Evolutionary conservation across 2,797 vertebrate species (phyloP).

Genomic region (Phrynocephalus forsythii): DNA sequence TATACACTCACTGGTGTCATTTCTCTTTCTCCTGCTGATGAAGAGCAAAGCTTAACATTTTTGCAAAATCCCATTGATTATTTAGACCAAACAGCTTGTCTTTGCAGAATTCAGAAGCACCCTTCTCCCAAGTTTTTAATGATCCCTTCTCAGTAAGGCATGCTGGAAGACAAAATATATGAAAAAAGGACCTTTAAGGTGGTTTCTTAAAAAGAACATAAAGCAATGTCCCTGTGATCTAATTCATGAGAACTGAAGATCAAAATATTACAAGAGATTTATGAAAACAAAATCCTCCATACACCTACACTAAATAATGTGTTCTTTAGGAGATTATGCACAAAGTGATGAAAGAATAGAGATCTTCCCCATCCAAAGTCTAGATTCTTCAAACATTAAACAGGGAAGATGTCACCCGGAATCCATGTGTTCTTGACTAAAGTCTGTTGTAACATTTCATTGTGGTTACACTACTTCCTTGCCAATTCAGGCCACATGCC

Average conservation of each 20-base stretch:
- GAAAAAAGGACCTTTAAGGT: slow-evolving; percentile 48
- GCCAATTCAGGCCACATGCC: slow-evolving; percentile 13
- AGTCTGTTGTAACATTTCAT: slow-evolving; percentile 40
- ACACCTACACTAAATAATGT: slow-evolving; percentile 45
- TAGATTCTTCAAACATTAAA: slow-evolving; percentile 45
- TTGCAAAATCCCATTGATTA: slow-evolving; percentile 13
- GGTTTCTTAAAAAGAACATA: slow-evolving; percentile 63
- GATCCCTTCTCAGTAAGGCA: slow-evolving; percentile 1
- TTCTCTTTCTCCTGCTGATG: not conserved
- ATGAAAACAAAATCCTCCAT: slow-evolving; percentile 63
- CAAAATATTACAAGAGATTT: slow-evolving; percentile 58
- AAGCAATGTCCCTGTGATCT: slow-evolving; percentile 60
- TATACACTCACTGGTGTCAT: not conserved
- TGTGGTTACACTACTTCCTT: slow-evolving; percentile 19
- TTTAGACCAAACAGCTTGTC: slow-evolving; percentile 1
- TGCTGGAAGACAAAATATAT: slow-evolving; percentile 44
- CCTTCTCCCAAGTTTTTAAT: slow-evolving; percentile 23
- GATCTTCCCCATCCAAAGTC: slow-evolving; percentile 38
- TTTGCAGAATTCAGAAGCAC: not conserved
- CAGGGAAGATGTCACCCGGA: slow-evolving; percentile 62
- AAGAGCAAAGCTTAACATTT: slow-evolving; percentile 29
- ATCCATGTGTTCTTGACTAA: slow-evolving; percentile 66
- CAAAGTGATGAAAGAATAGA: slow-evolving; percentile 52
- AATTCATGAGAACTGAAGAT: slow-evolving; percentile 64
- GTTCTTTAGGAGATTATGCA: slow-evolving; percentile 45